phyloP scores from a whole-genome alignment of 2,888 invertebrate genomes.

The Pemphredon lugubris region DNA sequence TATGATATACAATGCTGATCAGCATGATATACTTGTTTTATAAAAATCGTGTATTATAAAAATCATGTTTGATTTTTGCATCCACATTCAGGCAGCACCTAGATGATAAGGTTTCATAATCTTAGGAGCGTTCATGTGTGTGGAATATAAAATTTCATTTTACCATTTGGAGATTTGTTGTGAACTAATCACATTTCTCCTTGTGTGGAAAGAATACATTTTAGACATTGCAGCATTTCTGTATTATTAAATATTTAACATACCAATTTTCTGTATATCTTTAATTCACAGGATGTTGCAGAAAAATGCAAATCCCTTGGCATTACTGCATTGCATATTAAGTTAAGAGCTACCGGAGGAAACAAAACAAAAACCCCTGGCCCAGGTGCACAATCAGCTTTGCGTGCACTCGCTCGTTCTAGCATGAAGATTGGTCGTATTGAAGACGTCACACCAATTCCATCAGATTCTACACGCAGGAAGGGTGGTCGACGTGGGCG shows the following conservation, averaged over 20 bases:
- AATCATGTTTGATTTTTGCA: no score
- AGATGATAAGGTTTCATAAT: constrained; percentile 52
- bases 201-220: constrained; percentile 31
- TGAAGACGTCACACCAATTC: constrained; percentile 99
- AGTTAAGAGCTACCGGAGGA: constrained; percentile 98
- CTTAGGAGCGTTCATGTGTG: constrained; percentile 72
- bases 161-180: constrained; percentile 36
- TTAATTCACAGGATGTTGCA: constrained; percentile 95
- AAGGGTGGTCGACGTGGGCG: constrained; percentile 99
- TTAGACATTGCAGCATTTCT: not conserved
- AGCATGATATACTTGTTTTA: no score
- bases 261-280: not conserved
- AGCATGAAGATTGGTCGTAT: constrained; percentile 99
- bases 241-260: not conserved
- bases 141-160: constrained; percentile 70
- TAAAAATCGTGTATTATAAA: no score
- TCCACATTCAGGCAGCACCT: constrained; percentile 75
- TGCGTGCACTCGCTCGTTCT: constrained; percentile 98
- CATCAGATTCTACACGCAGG: constrained; percentile 99
- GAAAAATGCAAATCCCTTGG: constrained; percentile 98
- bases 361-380: constrained; percentile 99
- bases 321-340: constrained; percentile 98
- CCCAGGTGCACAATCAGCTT: constrained; percentile 98
- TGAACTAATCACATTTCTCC: constrained; percentile 11
- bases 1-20: no score